Percentiles rank a stretch among this genome's conserved stretches.
Conservation (phyloP, 1,140 invertebrate genomes). For the Goniozus legneri region DNA sequence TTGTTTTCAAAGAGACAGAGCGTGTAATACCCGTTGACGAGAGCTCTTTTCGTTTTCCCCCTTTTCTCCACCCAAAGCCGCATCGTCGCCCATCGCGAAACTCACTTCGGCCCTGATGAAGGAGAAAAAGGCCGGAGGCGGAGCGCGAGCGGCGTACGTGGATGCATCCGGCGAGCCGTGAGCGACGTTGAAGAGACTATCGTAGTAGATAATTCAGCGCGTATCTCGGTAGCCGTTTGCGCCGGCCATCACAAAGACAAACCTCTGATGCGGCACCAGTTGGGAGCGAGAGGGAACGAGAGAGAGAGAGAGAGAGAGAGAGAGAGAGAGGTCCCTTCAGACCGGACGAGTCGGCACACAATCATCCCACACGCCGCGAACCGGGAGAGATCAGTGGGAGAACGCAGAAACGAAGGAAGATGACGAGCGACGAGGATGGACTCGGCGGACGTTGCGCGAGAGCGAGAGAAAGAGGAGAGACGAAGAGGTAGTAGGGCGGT, state of each 20-base stretch:
- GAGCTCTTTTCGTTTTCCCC: too few species aligned
- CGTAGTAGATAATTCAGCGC: conserved; percentile 51
- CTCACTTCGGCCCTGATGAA: neutral
- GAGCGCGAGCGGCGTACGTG: conserved; percentile 21
- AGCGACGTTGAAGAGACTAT: conserved; percentile 40
- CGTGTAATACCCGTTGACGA: too few species aligned
- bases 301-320: too few species aligned
- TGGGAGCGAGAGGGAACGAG: too few species aligned
- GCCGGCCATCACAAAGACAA: conserved; percentile 54
- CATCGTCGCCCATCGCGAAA: neutral
- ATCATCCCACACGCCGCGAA: conserved; percentile 40
- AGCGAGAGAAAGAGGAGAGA: conserved; percentile 18
- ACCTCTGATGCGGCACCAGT: conserved; percentile 45
- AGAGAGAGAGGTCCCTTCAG: conserved; percentile 15
- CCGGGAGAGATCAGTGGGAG: conserved; percentile 4
- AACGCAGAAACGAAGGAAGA: conserved; percentile 4
- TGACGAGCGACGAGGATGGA: neutral
- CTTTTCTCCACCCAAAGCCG: too few species aligned
- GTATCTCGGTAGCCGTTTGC: conserved; percentile 47
- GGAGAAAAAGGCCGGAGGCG: conserved; percentile 15
- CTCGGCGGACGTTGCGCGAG: conserved; percentile 1
- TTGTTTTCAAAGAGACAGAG: too few species aligned
- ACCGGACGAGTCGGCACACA: conserved; percentile 44
- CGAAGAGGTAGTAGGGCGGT: neutral
- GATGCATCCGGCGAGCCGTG: conserved; percentile 23